Base-by-base conservation (phyloP, 2,113 vertebrate species). In the Eupsittula cactorum region DNA sequence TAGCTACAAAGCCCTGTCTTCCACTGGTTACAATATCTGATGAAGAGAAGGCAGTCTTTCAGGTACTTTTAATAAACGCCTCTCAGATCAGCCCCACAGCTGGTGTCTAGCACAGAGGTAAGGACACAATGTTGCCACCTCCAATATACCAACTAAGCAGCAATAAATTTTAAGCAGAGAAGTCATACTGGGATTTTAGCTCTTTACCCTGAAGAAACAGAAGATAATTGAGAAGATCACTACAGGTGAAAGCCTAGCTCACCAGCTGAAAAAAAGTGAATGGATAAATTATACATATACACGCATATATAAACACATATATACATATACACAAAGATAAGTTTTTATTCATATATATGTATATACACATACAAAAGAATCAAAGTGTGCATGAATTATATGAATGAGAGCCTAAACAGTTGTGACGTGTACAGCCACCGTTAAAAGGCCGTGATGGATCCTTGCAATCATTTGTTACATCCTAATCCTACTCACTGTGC, bases 231-330 rank as follows among this genome's bases (percentile, higher is more conserved):
- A 62, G 27, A 37, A 65, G 19, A 80, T 64, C 17, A n/a, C 10
- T 69, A 21, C 0, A 83, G 37, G 12, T 37, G 31, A 92, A 91
- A 95, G 24, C 33, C 53, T 62, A 91, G 44, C 20, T 60, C 35
- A 71, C 37, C 7, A 55, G 20, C 3, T 44, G 31, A 46, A 39
- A 73, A 88, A 76, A 76, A 11, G 23, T 4, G 6, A 75, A 57
- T 7, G 1, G n/a, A 82, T 39, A 2, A 64, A 39, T 81, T 29
- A n/a, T 17, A 29, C 55, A 62, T 6, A 46, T 2, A 63, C 4
- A 29, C 3, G 37, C 2, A n/a, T 7, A 46, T 16, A 53, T 11
- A 52, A 3, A 13, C 8, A 47, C 2, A 39, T 7, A 79, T 1
- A 29, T 2, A 82, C 1, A 53, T 5, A 59, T 1, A 68, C 2